A percentile compares a stretch with the other conserved stretches of the same genome.
Conservation (phyloP, 2,888 invertebrate species). For the Lasiommata megera region DNA sequence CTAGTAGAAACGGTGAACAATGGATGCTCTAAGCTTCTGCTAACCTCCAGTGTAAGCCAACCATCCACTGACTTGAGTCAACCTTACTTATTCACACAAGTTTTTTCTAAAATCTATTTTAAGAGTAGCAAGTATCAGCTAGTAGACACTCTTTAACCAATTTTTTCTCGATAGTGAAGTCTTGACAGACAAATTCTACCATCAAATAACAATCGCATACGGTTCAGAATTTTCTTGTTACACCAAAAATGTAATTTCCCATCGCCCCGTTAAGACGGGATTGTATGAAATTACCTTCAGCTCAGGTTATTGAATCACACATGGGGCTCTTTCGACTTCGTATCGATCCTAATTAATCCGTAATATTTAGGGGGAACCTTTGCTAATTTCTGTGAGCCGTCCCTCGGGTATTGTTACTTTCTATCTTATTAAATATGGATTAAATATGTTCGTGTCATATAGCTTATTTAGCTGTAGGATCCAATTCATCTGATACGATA, state of each 20-base stretch:
- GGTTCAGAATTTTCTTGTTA: constrained; percentile 1
- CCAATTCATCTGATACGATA: background rate
- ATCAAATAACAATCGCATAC: background rate
- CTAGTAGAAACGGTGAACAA: too few species aligned
- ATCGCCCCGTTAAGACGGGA: constrained; percentile 15
- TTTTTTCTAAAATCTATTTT: too few species aligned
- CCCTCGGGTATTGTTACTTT: constrained; percentile 44
- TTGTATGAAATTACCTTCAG: constrained; percentile 19
- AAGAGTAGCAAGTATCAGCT: too few species aligned
- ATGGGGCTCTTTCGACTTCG: constrained; percentile 34
- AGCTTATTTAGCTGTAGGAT: background rate
- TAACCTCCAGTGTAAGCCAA: too few species aligned
- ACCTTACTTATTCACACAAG: too few species aligned
- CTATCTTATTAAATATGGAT: constrained; percentile 40
- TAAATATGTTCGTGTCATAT: constrained; percentile 26
- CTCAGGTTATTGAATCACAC: constrained; percentile 29
- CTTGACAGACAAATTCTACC: too few species aligned
- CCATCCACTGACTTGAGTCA: too few species aligned
- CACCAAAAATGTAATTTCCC: constrained; percentile 13
- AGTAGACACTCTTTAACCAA: too few species aligned
- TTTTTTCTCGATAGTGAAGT: too few species aligned
- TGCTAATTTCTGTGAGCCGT: constrained; percentile 50
- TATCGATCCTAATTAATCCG: constrained; percentile 56
- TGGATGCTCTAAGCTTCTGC: too few species aligned
- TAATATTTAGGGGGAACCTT: constrained; percentile 50